A percentile compares a stretch with the other conserved stretches of the same genome.
Evolutionary conservation across 2,888 invertebrate species (phyloP).

Genomic region (Eilema griseolum): DNA sequence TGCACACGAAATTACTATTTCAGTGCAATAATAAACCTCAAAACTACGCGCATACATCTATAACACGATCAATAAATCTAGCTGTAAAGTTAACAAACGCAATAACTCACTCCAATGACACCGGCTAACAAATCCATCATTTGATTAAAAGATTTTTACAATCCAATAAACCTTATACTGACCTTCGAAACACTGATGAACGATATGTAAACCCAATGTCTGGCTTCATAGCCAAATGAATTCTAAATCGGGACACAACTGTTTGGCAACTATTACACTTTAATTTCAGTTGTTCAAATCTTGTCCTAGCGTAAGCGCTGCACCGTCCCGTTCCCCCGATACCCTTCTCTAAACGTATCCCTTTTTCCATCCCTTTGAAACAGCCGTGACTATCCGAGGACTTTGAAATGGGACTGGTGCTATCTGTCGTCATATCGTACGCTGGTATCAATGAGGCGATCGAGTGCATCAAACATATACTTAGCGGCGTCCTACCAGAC

Average conservation of each 20-base stretch:
- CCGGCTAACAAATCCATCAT: conserved; percentile 50
- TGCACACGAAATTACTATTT: conserved; percentile 5
- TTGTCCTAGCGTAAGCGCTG: conserved; percentile 82
- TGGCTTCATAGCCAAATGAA: conserved; percentile 80
- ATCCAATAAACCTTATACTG: conserved; percentile 56
- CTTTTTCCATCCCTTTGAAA: conserved; percentile 63
- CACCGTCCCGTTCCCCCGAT: conserved; percentile 72
- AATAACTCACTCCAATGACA: conserved; percentile 45
- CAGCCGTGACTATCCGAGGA: conserved; percentile 57
- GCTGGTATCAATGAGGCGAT: conserved; percentile 91
- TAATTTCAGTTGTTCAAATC: conserved; percentile 87
- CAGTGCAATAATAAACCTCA: conserved; percentile 10
- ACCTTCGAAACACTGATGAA: conserved; percentile 65
- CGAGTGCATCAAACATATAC: conserved; percentile 85
- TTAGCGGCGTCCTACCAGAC: conserved; percentile 77
- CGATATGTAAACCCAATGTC: conserved; percentile 67
- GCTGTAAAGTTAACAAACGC: conserved; percentile 21
- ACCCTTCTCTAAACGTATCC: conserved; percentile 63
- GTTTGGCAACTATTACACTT: conserved; percentile 85
- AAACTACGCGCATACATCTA: conserved; percentile 22
- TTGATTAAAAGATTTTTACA: conserved; percentile 52
- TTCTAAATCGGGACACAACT: conserved; percentile 83
- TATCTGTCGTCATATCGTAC: conserved; percentile 92
- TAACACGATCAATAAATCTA: conserved; percentile 27
- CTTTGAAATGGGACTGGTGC: conserved; percentile 89